Evolutionary conservation across 2,888 invertebrate genomes (phyloP).

Genomic region (Plutella xylostella): DNA sequence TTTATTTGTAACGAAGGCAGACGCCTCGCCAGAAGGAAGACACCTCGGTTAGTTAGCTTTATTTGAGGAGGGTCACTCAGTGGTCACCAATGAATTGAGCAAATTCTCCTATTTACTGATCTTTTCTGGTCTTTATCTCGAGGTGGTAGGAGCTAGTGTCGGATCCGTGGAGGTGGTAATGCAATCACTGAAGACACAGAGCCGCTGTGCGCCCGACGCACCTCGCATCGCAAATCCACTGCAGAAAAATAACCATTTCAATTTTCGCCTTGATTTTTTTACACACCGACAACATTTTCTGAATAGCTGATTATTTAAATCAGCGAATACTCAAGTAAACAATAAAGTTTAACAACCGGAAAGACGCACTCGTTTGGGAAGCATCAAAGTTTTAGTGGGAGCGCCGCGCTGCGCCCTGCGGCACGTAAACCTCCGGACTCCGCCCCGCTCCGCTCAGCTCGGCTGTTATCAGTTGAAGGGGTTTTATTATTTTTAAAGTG

Average conservation of each 20-base stretch:
- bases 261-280: not conserved
- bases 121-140: not conserved
- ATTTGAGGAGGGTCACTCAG: slow-evolving; percentile 34
- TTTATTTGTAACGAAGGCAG: too few relatives aligned
- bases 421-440: not conserved
- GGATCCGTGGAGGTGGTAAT: slow-evolving; percentile 23
- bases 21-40: too few relatives aligned
- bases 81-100: slow-evolving; percentile 51
- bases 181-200: slow-evolving; percentile 34
- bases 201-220: slow-evolving; percentile 20
- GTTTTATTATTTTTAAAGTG: slow-evolving; percentile 67
- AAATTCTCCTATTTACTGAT: slow-evolving; percentile 21
- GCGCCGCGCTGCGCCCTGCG: not conserved
- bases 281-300: not conserved
- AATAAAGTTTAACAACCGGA: slow-evolving; percentile 9
- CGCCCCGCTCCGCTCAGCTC: slow-evolving; percentile 18
- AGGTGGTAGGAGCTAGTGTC: not conserved
- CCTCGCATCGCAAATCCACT: too few relatives aligned
- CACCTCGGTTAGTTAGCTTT: slow-evolving; percentile 51
- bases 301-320: not conserved
- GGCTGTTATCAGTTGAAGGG: slow-evolving; percentile 44
- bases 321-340: too few relatives aligned
- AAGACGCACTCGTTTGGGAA: slow-evolving; percentile 3
- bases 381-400: not conserved
- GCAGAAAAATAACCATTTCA: too few relatives aligned